Evolutionary conservation across 2,797 vertebrate genomes (phyloP), one percentile per base, ranked within the genome.

Genomic region (Threskiornis aethiopicus): DNA sequence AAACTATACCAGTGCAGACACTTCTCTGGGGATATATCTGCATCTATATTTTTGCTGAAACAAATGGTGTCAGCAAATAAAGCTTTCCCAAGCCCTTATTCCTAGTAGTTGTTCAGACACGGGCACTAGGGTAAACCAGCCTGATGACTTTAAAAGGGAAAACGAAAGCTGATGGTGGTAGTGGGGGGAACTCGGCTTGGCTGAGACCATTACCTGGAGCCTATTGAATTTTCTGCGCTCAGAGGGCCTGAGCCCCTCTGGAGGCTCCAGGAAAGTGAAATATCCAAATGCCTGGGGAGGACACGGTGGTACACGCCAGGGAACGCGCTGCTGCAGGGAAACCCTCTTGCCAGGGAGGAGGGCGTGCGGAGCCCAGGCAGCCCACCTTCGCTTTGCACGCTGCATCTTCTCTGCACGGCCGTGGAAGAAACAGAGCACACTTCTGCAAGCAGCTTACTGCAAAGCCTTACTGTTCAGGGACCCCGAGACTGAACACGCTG

Each of bases 41-140:
- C 94, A 96, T 94, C 94, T 96, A 1, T 95, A 69, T 87, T 97
- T 97, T n/a, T 87, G 86, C 90, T 26, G 88, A 96, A 95, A 96
- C 86, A 96, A 95, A 92, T 5, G 17, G 59, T 90, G 97, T 95
- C 97, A 97, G 96, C 95, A 96, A 96, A 96, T 92, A 39, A 49
- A 96, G 47, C 76, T 94, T 96, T 96, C 94, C 93, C 96, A 96
- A 93, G 94, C 33, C 71, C 67, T 82, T 24, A 2, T 8, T 94
- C 90, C 90, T 58, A 1, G 51, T 29, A 26, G 91, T 13, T 87
- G 76, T 42, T 61, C 16, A 73, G 81, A 77, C 92, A 61, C 0
- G 11, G 85, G 80, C 6, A 22, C 22, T 5, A 11, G 70, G 58
- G 19, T 42, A 57, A 96, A 42, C 66, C 90, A 49, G 86, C 86